Conservation (phyloP, 2,888 invertebrate genomes). For the Caenorhabditis panamensis region DNA sequence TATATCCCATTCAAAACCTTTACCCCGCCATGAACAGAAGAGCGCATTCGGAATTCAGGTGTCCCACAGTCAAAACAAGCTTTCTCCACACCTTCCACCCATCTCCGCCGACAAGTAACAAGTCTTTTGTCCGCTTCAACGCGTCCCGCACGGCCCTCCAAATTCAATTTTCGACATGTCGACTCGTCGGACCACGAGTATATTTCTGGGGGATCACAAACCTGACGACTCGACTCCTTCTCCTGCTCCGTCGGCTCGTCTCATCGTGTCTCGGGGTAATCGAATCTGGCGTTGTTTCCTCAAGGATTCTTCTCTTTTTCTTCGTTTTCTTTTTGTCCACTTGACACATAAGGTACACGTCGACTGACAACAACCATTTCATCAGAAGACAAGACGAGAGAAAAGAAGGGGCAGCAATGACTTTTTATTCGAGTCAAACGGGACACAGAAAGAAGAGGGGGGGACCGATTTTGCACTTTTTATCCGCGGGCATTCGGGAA, state of each 20-base stretch:
- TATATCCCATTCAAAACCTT: neutral
- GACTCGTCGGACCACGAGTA: constrained; percentile 19
- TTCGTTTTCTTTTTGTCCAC: constrained; percentile 25
- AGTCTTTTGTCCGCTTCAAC: constrained; percentile 57
- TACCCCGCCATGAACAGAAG: neutral
- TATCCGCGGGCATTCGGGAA: neutral
- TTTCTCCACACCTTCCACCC: constrained; percentile 20
- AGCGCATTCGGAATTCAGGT: neutral
- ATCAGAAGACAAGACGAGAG: constrained; percentile 21
- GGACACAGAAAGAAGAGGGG: neutral
- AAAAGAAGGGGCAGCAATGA: constrained; percentile 10
- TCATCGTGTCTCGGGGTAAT: constrained; percentile 31
- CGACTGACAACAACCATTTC: constrained; percentile 34
- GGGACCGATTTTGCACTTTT: constrained; percentile 4
- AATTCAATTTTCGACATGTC: constrained; percentile 41
- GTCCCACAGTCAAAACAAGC: constrained; percentile 3
- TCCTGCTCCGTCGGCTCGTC: constrained; percentile 13
- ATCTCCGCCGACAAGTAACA: no score
- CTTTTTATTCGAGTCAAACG: constrained; percentile 11
- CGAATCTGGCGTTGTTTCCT: constrained; percentile 19
- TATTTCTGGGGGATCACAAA: constrained; percentile 33
- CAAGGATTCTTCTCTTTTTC: constrained; percentile 30
- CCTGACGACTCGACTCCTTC: constrained; percentile 20
- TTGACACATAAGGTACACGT: constrained; percentile 52
- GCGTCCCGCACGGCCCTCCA: constrained; percentile 17